Evolutionary conservation across 2,888 invertebrate species (phyloP), one percentile per base, ranked within the genome.

Genomic region (Archips crataeganus): DNA sequence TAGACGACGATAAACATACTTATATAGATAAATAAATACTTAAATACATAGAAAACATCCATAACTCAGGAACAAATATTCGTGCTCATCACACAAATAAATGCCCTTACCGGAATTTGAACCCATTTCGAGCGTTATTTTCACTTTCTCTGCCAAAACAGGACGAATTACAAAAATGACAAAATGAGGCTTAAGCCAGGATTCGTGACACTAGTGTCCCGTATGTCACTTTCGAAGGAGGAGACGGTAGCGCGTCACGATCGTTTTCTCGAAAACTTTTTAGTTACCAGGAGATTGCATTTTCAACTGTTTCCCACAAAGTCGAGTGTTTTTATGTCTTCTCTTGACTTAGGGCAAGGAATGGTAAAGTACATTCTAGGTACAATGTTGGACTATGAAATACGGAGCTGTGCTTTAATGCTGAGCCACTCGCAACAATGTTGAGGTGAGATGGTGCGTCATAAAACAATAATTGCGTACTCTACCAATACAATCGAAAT

Each of bases 201-300:
- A 57, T 57, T 32, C 32, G 57, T 57, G 57, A 57, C 11, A n/a
- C 57, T 10, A 2, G 60, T 42, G 64, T 32, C 60, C 80, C 47
- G 72, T 83, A 75, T 81, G 77, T 81, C 79, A 71, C 78, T 23
- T 60, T 32, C 51, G 49, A 78, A 79, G 76, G 72, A 78, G 75
- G 64, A 60, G 70, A 42, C 51, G 70, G 79, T 77, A 75, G 76
- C 81, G 78, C 78, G 79, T 77, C 78, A 79, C 83, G 82, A 88
- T 86, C 85, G 83, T 85, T 87, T 85, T 82, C 86, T 87, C 81
- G 80, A 82, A 85, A 87, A 87, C 80, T 86, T 87, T 87, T 87
- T 86, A 88, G 88, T 87, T 87, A 85, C 87, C 79, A 75, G 79
- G 80, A 84, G 84, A 87, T 89, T 87, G 87, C 87, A 87, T 87